Base-by-base conservation (phyloP, 2,888 invertebrate genomes). In the Watsonalla cultraria region DNA sequence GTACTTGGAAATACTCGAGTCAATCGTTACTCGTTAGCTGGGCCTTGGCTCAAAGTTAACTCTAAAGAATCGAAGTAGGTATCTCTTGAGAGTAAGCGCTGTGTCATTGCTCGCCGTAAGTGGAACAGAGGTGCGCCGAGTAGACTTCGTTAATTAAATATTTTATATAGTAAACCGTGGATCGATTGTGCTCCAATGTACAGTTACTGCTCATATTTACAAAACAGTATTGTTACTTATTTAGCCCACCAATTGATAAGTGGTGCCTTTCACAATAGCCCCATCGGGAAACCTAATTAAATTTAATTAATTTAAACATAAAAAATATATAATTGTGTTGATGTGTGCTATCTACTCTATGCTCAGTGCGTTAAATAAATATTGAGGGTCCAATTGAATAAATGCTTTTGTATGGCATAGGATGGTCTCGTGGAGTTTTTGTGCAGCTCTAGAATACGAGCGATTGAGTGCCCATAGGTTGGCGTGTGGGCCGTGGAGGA, bases 401-500 rank as follows among this genome's bases (percentile, higher is more conserved):
- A 33, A 54, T 51, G 49, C 46, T 57, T 24, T 15, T 55, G 37
- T 46, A 52, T 15, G 35, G 5, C 13, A 46, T 42, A 35, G 51
- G 55, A 54, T 60, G 76, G 59, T 64, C 80, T 84, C 82, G 56
- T 68, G 14, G 37, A 58, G 51, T 72, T 77, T 76, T 66, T 68
- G 60, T 80, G 62, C 71, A 56, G 63, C 56, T 59, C 72, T 74
- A 77, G 70, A 81, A 79, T 80, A 81, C 78, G 77, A 78, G 82
- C 86, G 85, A 87, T 86, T 86, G 88, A 88, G 88, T 86, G 86
- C 82, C 86, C 82, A 84, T 78, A 82, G 85, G 83, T 71, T 80
- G 84, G 87, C 86, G 88, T 87, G 88, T 89, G 90, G 90, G 88
- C 85, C 71, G 89, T 78, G 70, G 82, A 86, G 86, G 80, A 86